These are phyloP conservation scores for Zenarchopterus dispar DNA, from an alignment of 2,797 vertebrate genomes.

Conservation along the genomic window DNA sequence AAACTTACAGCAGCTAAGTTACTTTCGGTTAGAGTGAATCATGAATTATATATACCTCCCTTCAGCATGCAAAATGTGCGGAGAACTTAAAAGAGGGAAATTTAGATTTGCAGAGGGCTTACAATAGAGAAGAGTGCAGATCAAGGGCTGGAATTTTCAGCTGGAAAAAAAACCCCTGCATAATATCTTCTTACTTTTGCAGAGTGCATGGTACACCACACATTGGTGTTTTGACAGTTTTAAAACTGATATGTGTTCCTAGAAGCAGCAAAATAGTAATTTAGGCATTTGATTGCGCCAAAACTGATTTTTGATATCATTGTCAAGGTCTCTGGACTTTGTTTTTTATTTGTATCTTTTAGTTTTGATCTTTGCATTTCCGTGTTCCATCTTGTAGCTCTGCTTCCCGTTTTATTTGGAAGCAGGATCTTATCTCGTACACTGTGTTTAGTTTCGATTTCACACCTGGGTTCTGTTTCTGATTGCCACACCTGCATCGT, in stretches of 20 bases:
- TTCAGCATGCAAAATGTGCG: slow-evolving; percentile 50
- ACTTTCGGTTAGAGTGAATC: slow-evolving; percentile 61
- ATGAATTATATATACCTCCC: slow-evolving; percentile 70
- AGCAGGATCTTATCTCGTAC: background rate
- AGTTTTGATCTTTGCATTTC: background rate
- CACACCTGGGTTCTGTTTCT: no score
- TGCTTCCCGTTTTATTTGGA: background rate
- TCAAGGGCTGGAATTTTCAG: slow-evolving; percentile 39
- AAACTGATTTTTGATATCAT: background rate
- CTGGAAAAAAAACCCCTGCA: slow-evolving; percentile 34
- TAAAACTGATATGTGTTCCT: no score
- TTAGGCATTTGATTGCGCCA: background rate
- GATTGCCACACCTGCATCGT: no score
- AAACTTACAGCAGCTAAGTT: slow-evolving; percentile 46
- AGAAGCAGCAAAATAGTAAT: background rate
- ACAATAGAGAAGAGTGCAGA: slow-evolving; percentile 47
- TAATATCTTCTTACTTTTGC: slow-evolving; percentile 25
- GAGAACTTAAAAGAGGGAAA: slow-evolving; percentile 58
- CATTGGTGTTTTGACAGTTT: no score
- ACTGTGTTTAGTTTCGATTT: background rate
- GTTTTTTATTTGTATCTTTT: background rate
- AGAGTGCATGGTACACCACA: no score
- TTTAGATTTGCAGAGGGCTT: slow-evolving; percentile 62
- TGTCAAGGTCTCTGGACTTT: background rate
- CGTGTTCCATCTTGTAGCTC: background rate